Conservation (phyloP, 1,140 invertebrate species). For the Procambarus clarkii region DNA sequence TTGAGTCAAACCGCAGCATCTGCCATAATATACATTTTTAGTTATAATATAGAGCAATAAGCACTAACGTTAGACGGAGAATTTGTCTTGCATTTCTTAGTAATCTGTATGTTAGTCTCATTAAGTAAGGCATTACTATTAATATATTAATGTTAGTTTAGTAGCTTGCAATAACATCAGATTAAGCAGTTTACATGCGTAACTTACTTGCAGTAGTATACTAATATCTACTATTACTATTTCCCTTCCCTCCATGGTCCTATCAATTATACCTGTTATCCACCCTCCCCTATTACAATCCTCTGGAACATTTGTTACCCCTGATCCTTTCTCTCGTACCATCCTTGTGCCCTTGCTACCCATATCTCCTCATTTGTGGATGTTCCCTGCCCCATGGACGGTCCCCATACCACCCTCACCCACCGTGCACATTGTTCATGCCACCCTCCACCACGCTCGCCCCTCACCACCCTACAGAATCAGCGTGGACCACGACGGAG, state of each 20-base stretch:
- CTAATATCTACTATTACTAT: not conserved
- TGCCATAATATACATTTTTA: not conserved
- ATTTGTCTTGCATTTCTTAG: not conserved
- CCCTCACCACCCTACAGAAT: not conserved
- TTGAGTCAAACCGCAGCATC: not conserved
- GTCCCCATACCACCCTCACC: too few species aligned
- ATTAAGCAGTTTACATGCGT: not conserved
- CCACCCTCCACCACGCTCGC: not conserved
- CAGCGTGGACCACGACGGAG: not conserved
- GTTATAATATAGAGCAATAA: not conserved
- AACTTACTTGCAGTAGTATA: not conserved
- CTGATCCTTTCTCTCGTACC: not conserved
- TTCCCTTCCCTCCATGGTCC: not conserved
- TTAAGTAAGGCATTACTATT: not conserved
- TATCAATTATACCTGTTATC: not conserved
- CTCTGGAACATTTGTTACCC: not conserved
- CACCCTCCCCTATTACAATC: not conserved
- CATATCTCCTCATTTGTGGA: not conserved
- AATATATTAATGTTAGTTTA: not conserved
- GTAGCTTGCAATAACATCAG: not conserved
- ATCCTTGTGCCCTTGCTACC: not conserved
- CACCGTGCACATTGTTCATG: too few species aligned
- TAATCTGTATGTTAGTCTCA: not conserved
- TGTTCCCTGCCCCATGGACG: too few species aligned
- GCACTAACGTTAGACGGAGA: not conserved